These are phyloP conservation scores for Merodon equestris DNA, from an alignment of 2,888 invertebrate species.

Conservation along the genomic window DNA sequence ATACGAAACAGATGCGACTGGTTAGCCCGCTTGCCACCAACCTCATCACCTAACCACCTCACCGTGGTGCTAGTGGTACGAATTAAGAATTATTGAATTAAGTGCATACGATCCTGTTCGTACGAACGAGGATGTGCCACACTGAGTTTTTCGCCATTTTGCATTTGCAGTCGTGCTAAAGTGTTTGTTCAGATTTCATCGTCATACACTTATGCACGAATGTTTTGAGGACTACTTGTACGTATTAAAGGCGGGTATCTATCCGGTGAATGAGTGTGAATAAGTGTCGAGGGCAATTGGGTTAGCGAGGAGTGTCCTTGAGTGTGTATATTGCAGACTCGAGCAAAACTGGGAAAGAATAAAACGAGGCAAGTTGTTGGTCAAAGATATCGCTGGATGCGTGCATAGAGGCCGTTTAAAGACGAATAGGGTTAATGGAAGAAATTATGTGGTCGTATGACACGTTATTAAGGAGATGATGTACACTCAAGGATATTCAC, in stretches of 20 bases:
- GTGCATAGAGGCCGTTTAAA: no score
- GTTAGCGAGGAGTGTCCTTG: slow-evolving; percentile 21
- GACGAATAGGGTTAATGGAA: no score
- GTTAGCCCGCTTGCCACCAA: no score
- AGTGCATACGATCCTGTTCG: slow-evolving; percentile 33
- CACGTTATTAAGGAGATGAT: no score
- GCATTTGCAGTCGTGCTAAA: slow-evolving; percentile 21
- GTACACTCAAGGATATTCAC: no score
- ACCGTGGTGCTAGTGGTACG: neutral
- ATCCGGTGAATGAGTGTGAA: no score
- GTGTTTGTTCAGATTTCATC: slow-evolving; percentile 30
- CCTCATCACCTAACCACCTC: no score
- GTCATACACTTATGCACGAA: slow-evolving; percentile 30
- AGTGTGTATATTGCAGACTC: slow-evolving; percentile 11
- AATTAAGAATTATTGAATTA: slow-evolving; percentile 42
- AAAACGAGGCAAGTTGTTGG: no score
- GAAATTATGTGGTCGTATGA: no score
- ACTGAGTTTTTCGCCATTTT: slow-evolving; percentile 34
- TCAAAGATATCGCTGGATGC: no score
- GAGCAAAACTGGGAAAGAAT: no score
- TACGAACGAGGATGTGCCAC: neutral
- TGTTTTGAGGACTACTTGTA: neutral
- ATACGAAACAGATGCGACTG: neutral
- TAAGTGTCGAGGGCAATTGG: slow-evolving; percentile 11
- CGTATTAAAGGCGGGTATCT: slow-evolving; percentile 8